A percentile compares a stretch with the other conserved stretches of the same genome.
Conservation (phyloP, 2,888 invertebrate genomes). For the Drosophila cognata region DNA sequence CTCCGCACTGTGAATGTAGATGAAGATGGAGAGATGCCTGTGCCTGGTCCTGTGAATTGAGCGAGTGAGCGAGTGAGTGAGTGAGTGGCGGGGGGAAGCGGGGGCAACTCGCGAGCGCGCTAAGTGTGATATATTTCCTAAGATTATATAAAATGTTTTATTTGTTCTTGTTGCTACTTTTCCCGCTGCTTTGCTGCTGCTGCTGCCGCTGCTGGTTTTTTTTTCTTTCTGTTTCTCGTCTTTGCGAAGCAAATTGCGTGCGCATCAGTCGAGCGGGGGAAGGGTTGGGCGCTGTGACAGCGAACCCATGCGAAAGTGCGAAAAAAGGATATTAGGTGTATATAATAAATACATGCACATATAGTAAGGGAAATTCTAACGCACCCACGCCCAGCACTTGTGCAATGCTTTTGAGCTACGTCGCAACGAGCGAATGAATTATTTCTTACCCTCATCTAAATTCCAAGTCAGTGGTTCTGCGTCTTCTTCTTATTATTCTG, state of each 20-base stretch:
- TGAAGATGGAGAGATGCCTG: constrained; percentile 51
- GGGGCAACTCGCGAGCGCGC: constrained; percentile 64
- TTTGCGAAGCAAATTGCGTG: constrained; percentile 79
- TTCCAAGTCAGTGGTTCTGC: constrained; percentile 46
- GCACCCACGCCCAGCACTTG: neutral
- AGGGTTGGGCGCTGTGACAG: neutral
- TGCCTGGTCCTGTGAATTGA: constrained; percentile 7
- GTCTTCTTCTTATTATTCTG: constrained; percentile 1
- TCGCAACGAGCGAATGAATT: constrained; percentile 76
- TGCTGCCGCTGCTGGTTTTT: constrained; percentile 18
- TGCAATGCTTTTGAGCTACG: constrained; percentile 20
- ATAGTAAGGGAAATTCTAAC: constrained; percentile 8
- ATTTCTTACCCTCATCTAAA: constrained; percentile 76
- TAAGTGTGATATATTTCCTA: constrained; percentile 85
- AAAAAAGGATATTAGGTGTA: constrained; percentile 70
- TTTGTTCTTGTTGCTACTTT: constrained; percentile 73
- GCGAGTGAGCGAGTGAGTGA: neutral
- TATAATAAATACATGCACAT: constrained; percentile 24
- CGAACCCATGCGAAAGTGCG: constrained; percentile 54
- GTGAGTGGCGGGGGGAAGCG: neutral
- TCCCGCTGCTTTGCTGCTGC: constrained; percentile 24
- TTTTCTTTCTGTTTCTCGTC: constrained; percentile 41
- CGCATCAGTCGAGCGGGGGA: constrained; percentile 38
- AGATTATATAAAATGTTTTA: constrained; percentile 85
- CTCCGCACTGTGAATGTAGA: constrained; percentile 32